Evolutionary conservation across 2,888 invertebrate species (phyloP), one percentile per base, ranked within the genome.

Genomic region (Caenorhabditis sp.): DNA sequence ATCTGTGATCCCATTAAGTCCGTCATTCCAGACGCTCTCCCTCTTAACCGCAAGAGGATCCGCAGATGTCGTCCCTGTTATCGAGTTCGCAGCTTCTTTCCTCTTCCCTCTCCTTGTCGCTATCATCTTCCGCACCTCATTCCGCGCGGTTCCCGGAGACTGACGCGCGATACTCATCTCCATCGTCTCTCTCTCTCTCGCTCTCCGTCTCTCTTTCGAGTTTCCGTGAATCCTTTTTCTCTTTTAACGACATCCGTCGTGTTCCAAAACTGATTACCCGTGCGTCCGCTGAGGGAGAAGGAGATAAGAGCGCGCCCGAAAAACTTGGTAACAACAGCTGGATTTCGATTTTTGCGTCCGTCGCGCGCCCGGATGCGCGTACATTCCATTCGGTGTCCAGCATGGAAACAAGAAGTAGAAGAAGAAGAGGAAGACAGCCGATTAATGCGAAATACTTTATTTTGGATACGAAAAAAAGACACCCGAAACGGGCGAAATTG

Each of bases 401-500:
- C n/a, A 17, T 26, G 11, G 35, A 41, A 30, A 15, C 13, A 30
- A 24, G 52, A 59, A 39, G 27, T n/a, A 30, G 30, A 24, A 27
- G n/a, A 58, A 27, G 32, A 50, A 26, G 13, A 11, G 26, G 35
- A 27, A 46, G 41, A 55, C 27, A 39, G 13, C 11, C 4, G n/a
- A 13, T 37, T 59, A 59, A 53, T 61, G 66, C 73, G 61, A 74
- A 75, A 68, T 62, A 58, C 26, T 75, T 75, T 75, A 75, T 75
- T 61, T 45, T 74, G 58, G 37, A 59, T 58, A 58, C 35, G 46
- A 71, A 56, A 48, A 48, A 52, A 71, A 62, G 58, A 77, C 77
- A 77, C 77, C 77, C 77, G 76, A 62, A 66, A 50, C 52, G 77
- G 77, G 77, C 77, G 77, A 77, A 71, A 61, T 66, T 58, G 66